Evolutionary conservation across 1,140 invertebrate genomes (phyloP), one percentile per base, ranked within the genome.

Genomic region (Venturia canescens): DNA sequence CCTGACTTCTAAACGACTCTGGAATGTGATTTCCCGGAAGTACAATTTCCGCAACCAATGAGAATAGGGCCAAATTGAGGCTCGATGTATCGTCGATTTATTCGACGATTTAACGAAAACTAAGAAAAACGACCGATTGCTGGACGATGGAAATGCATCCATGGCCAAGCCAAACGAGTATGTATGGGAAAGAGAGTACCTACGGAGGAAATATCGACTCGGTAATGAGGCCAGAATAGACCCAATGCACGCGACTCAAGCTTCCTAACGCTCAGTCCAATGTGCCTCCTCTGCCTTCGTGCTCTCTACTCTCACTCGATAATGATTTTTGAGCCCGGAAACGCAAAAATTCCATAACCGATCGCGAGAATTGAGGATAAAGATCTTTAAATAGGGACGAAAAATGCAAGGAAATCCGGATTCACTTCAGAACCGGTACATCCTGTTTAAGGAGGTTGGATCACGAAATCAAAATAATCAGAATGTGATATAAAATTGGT

Each of bases 11-110:
- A 63, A 66, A 66, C 75, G 60, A 21, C 75, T 63, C 15, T 23
- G 1, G 75, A 77, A 77, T 31, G 75, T 77, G 75, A 77, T 77
- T 77, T 66, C 75, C 75, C 75, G 31, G 21, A 77, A 26, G 75
- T 66, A 21, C 57, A 0, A 63, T 77, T 27, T n/a, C 16, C 50
- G n/a, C 50, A n/a, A 53, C 16, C 60, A 63, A 69, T 4, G 5
- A 31, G 9, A 31, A 27, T 6, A 27, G 15, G 6, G 21, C 1
- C 21, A 26, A 63, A 63, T 63, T 53, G 3, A 50, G 11, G 48
- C 48, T 3, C 15, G 11, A 50, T 50, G 18, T 50, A 50, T 50
- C 48, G 4, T 11, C 3, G 18, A 13, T 18, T 50, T 5, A 53
- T 18, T 53, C 50, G 16, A 48, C 53, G 53, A 16, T 57, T 57